Percentiles rank a stretch among this genome's conserved stretches.
phyloP scores from a whole-genome alignment of 2,113 vertebrate species.

The Pteronura brasiliensis region DNA sequence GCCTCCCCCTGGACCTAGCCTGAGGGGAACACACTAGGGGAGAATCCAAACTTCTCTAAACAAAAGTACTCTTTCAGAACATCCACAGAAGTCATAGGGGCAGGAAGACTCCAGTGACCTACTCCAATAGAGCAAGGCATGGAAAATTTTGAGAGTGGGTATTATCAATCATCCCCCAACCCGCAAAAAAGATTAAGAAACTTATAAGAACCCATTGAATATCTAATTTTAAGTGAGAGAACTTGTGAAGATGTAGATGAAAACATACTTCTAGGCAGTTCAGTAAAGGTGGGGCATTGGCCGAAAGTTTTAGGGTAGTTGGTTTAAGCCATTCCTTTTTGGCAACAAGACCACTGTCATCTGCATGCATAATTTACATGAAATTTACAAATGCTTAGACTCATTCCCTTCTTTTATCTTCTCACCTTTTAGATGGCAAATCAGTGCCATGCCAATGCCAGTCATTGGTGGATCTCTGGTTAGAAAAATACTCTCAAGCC shows the following conservation, averaged over 20 bases:
- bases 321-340: background rate
- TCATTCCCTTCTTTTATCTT: background rate
- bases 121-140: background rate
- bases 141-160: background rate
- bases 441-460: background rate
- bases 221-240: background rate
- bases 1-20: fast-evolving
- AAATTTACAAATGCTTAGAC: background rate
- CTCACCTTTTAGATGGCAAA: background rate
- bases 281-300: background rate
- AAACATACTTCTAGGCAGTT: background rate
- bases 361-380: background rate
- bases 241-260: background rate
- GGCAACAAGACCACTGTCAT: background rate
- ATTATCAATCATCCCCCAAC: background rate
- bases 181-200: background rate
- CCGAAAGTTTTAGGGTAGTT: background rate
- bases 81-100: background rate
- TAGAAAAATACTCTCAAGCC: background rate
- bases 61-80: background rate
- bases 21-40: no score
- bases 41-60: background rate
- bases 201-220: background rate
- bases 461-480: background rate
- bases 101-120: background rate